Conservation (phyloP, 2,113 vertebrate species). For the Mola mola region DNA sequence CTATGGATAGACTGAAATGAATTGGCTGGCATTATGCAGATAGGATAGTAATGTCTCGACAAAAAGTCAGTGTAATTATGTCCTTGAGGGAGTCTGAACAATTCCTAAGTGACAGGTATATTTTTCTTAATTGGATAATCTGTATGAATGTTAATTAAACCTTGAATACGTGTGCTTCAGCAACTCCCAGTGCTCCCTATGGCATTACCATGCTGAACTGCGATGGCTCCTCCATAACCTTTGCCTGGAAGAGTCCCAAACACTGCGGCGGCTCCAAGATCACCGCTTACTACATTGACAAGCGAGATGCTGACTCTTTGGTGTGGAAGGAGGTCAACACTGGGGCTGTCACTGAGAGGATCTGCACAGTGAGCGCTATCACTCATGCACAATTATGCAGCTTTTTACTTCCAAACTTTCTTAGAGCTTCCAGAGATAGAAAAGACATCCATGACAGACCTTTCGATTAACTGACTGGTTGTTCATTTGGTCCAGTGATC, state of each 20-base stretch:
- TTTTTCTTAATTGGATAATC: neutral
- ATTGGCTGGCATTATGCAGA: too few relatives aligned
- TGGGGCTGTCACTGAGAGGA: conserved; percentile 71
- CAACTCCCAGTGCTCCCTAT: conserved; percentile 89
- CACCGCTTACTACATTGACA: conserved; percentile 92
- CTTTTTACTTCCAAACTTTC: too few relatives aligned
- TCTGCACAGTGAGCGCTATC: conserved; percentile 82
- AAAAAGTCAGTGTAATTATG: too few relatives aligned
- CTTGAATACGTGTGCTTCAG: conserved; percentile 65
- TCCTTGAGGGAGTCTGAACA: too few relatives aligned
- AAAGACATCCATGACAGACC: neutral
- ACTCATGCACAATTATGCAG: too few relatives aligned
- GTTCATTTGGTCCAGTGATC: neutral
- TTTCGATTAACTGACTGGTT: too few relatives aligned
- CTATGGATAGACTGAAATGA: too few relatives aligned
- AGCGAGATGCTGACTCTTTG: conserved; percentile 82
- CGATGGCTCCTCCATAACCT: conserved; percentile 90
- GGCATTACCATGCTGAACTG: conserved; percentile 91
- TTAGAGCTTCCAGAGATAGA: too few relatives aligned
- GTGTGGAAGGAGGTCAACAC: conserved; percentile 92
- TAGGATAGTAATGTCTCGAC: too few relatives aligned
- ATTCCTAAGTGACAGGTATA: too few relatives aligned
- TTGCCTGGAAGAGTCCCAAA: conserved; percentile 93
- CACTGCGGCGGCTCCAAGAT: conserved; percentile 89
- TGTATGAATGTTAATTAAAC: neutral